Conservation (phyloP, 1,140 invertebrate genomes). For the Atta colombica region DNA sequence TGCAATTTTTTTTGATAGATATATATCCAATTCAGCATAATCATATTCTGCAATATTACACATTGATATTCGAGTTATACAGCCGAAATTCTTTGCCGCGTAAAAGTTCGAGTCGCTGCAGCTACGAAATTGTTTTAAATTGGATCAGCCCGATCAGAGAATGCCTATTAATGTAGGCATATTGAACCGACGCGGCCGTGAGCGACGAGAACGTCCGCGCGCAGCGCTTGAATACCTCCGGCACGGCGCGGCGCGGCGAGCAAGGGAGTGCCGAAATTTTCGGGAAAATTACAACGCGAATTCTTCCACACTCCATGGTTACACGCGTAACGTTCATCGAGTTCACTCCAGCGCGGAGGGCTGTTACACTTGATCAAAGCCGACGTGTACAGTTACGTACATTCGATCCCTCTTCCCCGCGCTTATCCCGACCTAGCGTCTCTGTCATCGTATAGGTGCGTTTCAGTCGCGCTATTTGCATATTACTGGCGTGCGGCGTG, state of each 20-base stretch:
- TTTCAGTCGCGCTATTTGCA: slow-evolving; percentile 83
- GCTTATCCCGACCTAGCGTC: slow-evolving; percentile 64
- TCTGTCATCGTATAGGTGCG: slow-evolving; percentile 78
- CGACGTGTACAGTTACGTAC: slow-evolving; percentile 75
- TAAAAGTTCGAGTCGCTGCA: slow-evolving; percentile 52
- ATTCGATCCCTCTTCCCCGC: slow-evolving; percentile 61
- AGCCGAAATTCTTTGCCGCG: neutral
- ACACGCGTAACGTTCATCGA: slow-evolving; percentile 76
- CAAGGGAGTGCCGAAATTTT: slow-evolving; percentile 65
- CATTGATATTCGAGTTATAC: slow-evolving; percentile 46
- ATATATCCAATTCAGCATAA: neutral
- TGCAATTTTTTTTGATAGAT: neutral
- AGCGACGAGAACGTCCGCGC: slow-evolving; percentile 23
- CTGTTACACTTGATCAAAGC: slow-evolving; percentile 78
- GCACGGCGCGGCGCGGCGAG: neutral
- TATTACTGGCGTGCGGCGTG: slow-evolving; percentile 80
- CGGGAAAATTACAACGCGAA: slow-evolving; percentile 75
- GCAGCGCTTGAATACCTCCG: slow-evolving; percentile 57
- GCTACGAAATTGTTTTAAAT: slow-evolving; percentile 62
- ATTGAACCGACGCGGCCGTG: slow-evolving; percentile 50
- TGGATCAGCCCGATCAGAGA: slow-evolving; percentile 57
- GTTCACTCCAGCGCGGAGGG: slow-evolving; percentile 72
- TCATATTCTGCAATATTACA: slow-evolving; percentile 21
- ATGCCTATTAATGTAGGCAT: slow-evolving; percentile 62
- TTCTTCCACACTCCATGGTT: slow-evolving; percentile 75